Percentiles rank a stretch among this genome's conserved stretches.
Conservation (phyloP, 2,113 vertebrate species). For the Alosa alosa region DNA sequence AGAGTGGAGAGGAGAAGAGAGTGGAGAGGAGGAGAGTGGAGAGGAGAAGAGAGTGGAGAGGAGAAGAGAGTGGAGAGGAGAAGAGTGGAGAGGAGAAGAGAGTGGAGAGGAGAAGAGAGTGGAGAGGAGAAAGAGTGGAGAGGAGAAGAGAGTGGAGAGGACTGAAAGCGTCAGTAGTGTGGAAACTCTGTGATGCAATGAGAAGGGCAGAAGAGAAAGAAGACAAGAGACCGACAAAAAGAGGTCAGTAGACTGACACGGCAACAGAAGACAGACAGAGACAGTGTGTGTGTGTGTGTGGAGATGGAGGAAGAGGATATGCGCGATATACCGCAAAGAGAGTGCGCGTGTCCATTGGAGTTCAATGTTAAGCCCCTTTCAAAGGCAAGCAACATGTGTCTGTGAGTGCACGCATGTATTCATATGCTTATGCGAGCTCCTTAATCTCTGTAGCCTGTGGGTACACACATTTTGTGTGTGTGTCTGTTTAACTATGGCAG, state of each 20-base stretch:
- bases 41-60: background rate
- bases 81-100: too few species aligned
- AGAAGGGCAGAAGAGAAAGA: too few species aligned
- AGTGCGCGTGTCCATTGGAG: background rate
- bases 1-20: background rate
- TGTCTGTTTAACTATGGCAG: background rate
- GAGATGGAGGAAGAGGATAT: too few species aligned
- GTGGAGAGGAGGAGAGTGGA: background rate
- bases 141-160: too few species aligned
- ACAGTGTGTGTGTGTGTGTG: too few species aligned
- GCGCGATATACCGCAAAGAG: too few species aligned
- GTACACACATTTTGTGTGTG: background rate
- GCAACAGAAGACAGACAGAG: too few species aligned
- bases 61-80: background rate
- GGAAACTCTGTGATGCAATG: too few species aligned
- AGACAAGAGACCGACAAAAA: background rate
- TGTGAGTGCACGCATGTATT: background rate
- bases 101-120: too few species aligned
- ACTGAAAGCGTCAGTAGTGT: too few species aligned
- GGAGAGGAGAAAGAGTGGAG: background rate
- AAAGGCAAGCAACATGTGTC: background rate
- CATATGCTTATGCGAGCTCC: background rate
- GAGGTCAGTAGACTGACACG: background rate
- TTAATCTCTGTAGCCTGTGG: background rate
- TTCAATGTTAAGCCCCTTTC: background rate